phyloP scores from a whole-genome alignment of 1,140 invertebrate species.

The Euura lappo region DNA sequence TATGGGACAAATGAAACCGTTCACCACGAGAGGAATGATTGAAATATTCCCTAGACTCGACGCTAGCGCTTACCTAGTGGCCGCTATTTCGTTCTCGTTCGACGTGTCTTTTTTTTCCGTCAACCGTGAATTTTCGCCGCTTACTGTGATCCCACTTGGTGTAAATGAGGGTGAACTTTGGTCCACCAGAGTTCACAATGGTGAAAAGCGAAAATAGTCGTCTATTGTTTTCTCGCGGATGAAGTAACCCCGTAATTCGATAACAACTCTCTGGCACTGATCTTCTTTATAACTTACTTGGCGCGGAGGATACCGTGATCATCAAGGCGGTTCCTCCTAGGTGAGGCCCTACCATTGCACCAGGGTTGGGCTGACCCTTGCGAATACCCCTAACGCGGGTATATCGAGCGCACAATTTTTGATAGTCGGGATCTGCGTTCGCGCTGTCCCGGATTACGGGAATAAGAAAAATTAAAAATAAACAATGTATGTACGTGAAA shows the following conservation, averaged over 20 bases:
- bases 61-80: too few species aligned
- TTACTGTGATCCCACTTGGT: background rate
- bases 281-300: constrained; percentile 63
- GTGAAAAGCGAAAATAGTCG: background rate
- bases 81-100: too few species aligned
- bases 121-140: too few species aligned
- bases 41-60: too few species aligned
- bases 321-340: constrained; percentile 70
- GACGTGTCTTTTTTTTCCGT: too few species aligned
- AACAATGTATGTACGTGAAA: too few species aligned
- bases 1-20: too few species aligned
- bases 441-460: constrained; percentile 60
- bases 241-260: background rate
- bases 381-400: constrained; percentile 67
- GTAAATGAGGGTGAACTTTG: background rate
- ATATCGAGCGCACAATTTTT: constrained; percentile 71
- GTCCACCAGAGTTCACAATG: background rate
- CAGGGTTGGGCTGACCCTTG: constrained; percentile 67
- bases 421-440: constrained; percentile 67
- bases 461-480: background rate
- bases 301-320: constrained; percentile 70
- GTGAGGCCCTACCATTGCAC: constrained; percentile 71
- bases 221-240: background rate
- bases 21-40: too few species aligned
- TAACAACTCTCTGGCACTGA: background rate